Evolutionary conservation across 2,797 vertebrate species (phyloP).

Genomic region (Sciurus vulgaris): DNA sequence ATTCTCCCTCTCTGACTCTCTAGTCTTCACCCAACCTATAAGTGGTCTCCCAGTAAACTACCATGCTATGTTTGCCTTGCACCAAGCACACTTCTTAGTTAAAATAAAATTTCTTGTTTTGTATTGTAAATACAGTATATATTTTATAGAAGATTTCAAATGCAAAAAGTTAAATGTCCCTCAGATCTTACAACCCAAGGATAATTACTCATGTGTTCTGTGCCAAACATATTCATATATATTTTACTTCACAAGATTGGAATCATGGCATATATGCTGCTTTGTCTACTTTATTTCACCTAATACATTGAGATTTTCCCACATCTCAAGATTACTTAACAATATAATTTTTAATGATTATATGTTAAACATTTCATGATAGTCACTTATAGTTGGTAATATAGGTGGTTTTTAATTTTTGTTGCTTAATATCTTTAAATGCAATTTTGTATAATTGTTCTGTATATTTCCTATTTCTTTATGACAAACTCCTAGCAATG

Average conservation of each 20-base stretch:
- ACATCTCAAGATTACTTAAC: constrained; percentile 22
- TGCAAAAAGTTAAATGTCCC: constrained; percentile 18
- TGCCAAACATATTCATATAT: not conserved
- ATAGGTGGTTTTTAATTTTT: not conserved
- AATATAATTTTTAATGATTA: constrained; percentile 53
- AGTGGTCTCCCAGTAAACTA: not conserved
- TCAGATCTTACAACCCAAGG: not conserved
- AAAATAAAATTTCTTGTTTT: constrained; percentile 46
- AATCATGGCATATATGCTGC: not conserved
- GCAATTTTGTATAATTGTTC: constrained; percentile 22
- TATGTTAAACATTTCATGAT: not conserved
- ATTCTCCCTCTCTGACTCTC: not conserved
- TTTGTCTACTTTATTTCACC: constrained; percentile 33
- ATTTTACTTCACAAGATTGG: not conserved
- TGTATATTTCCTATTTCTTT: constrained; percentile 25
- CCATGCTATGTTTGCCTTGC: not conserved
- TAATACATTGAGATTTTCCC: not conserved
- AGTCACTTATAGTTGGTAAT: not conserved
- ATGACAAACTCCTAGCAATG: constrained; percentile 27
- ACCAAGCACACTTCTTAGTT: not conserved
- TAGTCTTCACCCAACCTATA: not conserved
- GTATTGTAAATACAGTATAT: not conserved
- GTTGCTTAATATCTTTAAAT: not conserved
- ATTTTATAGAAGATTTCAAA: constrained; percentile 53
- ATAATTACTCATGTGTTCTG: not conserved